These are phyloP conservation scores for Arrhopalites spinosus DNA, from an alignment of 2,888 invertebrate species.

Conservation along the genomic window DNA sequence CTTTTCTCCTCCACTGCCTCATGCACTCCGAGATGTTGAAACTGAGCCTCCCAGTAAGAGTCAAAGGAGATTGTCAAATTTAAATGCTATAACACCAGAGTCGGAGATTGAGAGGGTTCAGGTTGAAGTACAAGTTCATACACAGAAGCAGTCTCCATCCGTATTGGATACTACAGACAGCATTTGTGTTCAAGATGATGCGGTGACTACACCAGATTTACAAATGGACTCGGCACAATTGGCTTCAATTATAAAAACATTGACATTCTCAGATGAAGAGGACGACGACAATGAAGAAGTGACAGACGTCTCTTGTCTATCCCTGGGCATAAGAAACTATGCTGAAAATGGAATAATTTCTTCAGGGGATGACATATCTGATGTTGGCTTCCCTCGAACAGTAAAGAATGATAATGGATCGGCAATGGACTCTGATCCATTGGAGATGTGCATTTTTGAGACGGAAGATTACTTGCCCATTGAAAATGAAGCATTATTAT, in stretches of 20 bases:
- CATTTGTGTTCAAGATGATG: background rate
- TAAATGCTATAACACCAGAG: constrained; percentile 17
- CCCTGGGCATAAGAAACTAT: constrained; percentile 22
- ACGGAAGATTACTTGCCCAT: constrained; percentile 49
- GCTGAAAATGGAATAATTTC: constrained; percentile 3
- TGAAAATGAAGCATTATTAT: constrained; percentile 52
- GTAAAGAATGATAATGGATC: background rate
- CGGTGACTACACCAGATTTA: constrained; percentile 21
- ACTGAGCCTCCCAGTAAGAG: background rate
- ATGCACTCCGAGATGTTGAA: background rate
- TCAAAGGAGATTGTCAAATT: constrained; percentile 7
- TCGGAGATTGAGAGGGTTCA: constrained; percentile 32
- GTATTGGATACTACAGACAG: too few relatives aligned
- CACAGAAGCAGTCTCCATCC: background rate
- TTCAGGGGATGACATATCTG: background rate
- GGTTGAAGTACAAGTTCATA: constrained; percentile 40
- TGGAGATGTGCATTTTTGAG: constrained; percentile 51
- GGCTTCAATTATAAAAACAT: constrained; percentile 23
- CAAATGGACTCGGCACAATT: background rate
- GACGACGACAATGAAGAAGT: constrained; percentile 33
- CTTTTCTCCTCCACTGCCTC: background rate
- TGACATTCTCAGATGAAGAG: constrained; percentile 40
- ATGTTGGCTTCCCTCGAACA: background rate
- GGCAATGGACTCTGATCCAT: constrained; percentile 39
- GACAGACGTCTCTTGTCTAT: constrained; percentile 28